phyloP scores from a whole-genome alignment of 2,797 vertebrate species.

The Centropyge bicolor region DNA sequence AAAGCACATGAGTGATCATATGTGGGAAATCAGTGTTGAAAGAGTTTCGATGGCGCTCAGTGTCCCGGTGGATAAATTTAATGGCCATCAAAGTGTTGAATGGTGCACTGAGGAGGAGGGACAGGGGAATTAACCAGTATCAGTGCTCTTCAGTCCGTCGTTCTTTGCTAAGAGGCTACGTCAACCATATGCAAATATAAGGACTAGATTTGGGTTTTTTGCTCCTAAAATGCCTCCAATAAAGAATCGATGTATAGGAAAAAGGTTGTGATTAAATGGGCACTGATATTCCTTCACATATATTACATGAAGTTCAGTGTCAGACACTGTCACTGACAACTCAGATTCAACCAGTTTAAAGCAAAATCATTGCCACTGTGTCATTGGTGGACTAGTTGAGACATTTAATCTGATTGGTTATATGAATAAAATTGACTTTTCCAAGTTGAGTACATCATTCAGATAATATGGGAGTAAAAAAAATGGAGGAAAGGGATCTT shows the following conservation, averaged over 20 bases:
- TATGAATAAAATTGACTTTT: background rate
- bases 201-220: background rate
- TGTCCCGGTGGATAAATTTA: slow-evolving; percentile 58
- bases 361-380: background rate
- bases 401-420: background rate
- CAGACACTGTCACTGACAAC: background rate
- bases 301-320: background rate
- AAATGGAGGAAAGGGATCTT: background rate
- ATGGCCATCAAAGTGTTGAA: slow-evolving; percentile 60
- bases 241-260: background rate
- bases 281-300: background rate
- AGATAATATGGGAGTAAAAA: background rate
- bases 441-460: background rate
- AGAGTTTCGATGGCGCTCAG: slow-evolving; percentile 56
- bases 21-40: slow-evolving; percentile 60
- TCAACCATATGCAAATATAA: background rate
- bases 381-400: background rate
- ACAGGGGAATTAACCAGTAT: slow-evolving; percentile 43
- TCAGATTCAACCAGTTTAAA: slow-evolving; percentile 7
- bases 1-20: slow-evolving; percentile 65
- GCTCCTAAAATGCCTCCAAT: background rate
- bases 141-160: slow-evolving; percentile 24
- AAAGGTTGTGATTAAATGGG: too few species aligned
- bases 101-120: slow-evolving; percentile 44
- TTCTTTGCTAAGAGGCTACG: slow-evolving; percentile 16